Conservation (phyloP, 2,888 invertebrate species). For the Sepioteuthis lessoniana region DNA sequence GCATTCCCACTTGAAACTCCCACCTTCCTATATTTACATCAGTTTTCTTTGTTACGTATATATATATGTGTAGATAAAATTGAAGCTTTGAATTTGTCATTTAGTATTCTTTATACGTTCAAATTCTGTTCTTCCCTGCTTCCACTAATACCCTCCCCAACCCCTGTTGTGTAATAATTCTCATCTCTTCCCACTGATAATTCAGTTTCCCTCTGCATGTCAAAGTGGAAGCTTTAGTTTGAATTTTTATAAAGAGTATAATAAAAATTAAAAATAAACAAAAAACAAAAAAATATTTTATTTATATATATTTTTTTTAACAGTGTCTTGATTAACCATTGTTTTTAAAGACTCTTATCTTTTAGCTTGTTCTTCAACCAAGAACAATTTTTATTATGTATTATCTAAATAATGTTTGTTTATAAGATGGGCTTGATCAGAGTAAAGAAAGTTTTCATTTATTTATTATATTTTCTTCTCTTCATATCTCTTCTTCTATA, state of each 20-base stretch:
- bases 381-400: neutral
- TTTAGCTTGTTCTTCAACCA: neutral
- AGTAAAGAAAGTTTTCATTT: too few species aligned
- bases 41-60: neutral
- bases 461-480: too few species aligned
- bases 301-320: neutral
- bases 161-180: neutral
- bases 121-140: neutral
- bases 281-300: too few species aligned
- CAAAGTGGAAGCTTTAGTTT: neutral
- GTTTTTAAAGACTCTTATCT: neutral
- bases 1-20: neutral
- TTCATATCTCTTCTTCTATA: too few species aligned
- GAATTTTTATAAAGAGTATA: neutral
- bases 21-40: neutral
- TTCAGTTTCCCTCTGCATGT: too few species aligned
- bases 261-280: neutral
- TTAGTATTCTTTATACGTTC: neutral
- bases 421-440: neutral
- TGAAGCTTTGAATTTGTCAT: neutral
- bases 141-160: too few species aligned
- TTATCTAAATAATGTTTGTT: neutral
- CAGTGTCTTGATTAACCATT: neutral
- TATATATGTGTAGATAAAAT: constrained; percentile 1
- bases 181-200: neutral